A percentile compares a stretch with the other conserved stretches of the same genome.
Evolutionary conservation across 2,888 invertebrate species (phyloP).

Genomic region (Aleiodes testaceus): DNA sequence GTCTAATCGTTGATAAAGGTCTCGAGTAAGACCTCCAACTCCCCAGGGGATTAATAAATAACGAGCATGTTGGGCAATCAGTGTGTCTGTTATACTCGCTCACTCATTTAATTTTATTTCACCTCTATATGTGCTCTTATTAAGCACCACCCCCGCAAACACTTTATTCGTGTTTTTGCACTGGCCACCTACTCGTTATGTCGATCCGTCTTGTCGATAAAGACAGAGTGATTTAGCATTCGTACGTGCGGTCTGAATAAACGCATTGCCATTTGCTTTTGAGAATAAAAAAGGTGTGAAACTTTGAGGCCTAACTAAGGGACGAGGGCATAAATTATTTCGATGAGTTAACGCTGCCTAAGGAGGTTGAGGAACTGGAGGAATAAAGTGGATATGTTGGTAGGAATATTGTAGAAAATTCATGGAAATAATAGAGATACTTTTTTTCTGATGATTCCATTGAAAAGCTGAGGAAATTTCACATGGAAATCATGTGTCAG

Average conservation of each 20-base stretch:
- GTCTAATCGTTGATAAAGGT: too few relatives aligned
- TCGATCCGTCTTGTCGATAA: conserved; percentile 53
- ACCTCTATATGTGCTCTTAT: conserved; percentile 32
- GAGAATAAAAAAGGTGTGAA: conserved; percentile 44
- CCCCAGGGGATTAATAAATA: background rate
- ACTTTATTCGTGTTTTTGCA: conserved; percentile 31
- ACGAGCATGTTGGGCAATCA: conserved; percentile 17
- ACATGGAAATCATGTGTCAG: too few relatives aligned
- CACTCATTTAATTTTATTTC: conserved; percentile 41
- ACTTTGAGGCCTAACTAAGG: conserved; percentile 29
- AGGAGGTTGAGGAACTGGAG: background rate
- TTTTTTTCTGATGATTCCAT: too few relatives aligned
- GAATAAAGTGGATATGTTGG: background rate
- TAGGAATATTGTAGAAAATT: too few relatives aligned
- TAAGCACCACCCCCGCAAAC: conserved; percentile 27
- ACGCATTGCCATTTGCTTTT: conserved; percentile 32
- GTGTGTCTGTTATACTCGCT: conserved; percentile 23
- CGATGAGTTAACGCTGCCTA: conserved; percentile 3
- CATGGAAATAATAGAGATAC: too few relatives aligned
- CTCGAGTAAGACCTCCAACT: background rate
- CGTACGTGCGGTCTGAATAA: conserved; percentile 48
- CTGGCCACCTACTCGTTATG: conserved; percentile 53
- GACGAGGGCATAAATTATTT: conserved; percentile 33
- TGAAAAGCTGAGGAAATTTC: too few relatives aligned
- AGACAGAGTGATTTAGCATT: conserved; percentile 53